Conservation (phyloP, 2,888 invertebrate genomes). For the Spilosoma lubricipeda region DNA sequence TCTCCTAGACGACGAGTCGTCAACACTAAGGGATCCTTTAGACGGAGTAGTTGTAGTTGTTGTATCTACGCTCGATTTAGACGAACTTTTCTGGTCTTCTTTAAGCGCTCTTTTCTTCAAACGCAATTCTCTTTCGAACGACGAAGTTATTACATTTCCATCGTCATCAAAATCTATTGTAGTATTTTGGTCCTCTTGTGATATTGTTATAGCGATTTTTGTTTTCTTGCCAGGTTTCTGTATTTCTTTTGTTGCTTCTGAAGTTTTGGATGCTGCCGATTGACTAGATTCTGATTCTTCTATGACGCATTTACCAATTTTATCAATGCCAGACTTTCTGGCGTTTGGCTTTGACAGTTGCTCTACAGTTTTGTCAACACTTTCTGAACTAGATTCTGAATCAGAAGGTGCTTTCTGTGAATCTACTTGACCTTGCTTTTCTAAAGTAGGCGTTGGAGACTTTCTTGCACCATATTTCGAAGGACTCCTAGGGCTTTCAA, state of each 20-base stretch:
- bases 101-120: conserved; percentile 79
- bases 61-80: conserved; percentile 87
- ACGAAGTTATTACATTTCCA: conserved; percentile 81
- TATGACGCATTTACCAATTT: conserved; percentile 79
- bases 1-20: conserved; percentile 82
- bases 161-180: conserved; percentile 84
- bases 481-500: conserved; percentile 81
- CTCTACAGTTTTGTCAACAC: conserved; percentile 82
- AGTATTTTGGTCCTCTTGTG: conserved; percentile 84
- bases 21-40: conserved; percentile 83
- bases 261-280: conserved; percentile 84
- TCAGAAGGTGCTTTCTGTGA: conserved; percentile 86
- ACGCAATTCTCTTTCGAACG: conserved; percentile 73
- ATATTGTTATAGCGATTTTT: conserved; percentile 84
- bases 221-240: conserved; percentile 83
- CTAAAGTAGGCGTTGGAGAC: conserved; percentile 87
- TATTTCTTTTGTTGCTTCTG: conserved; percentile 79
- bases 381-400: conserved; percentile 87
- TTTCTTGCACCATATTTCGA: conserved; percentile 76
- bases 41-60: conserved; percentile 82
- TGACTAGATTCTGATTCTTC: conserved; percentile 88
- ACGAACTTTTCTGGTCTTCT: conserved; percentile 84
- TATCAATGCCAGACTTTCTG: conserved; percentile 78
- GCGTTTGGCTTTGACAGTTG: conserved; percentile 78
- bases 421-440: conserved; percentile 87